Evolutionary conservation across 2,797 vertebrate genomes (phyloP), one percentile per base, ranked within the genome.

Genomic region (Myotis planiceps): DNA sequence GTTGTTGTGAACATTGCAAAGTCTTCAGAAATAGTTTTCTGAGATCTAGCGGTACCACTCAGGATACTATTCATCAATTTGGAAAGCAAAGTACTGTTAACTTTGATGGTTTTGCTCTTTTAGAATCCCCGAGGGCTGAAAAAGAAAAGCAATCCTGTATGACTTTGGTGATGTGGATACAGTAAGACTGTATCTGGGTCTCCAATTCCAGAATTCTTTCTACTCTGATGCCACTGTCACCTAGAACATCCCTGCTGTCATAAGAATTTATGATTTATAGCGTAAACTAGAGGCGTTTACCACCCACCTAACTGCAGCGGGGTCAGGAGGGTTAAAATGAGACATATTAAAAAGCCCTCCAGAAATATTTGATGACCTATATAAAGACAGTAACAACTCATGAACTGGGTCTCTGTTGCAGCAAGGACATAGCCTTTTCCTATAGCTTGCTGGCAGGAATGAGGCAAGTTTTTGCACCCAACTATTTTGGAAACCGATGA

Each of bases 281-380:
- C 87, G 74, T 89, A 86, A 94, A 90, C 78, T 34, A 13, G 9
- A 29, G 55, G 66, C 76, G 90, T 88, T 95, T 94, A 92, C 69
- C 90, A 90, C 60, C 75, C 72, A 92, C 39, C 78, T 72, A 32
- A 80, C 75, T 81, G 3, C n/a, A 88, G 37, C 10, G 4, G 65
- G 88, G 51, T 92, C 78, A 92, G 32, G 45, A 91, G 66, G 88
- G 90, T 96, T 95, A 96, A 96, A 97, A 65, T 66, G 65, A 89
- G 79, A 79, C 65, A 69, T 63, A 95, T 90, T 89, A 60, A 87
- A 65, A 97, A 93, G 51, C 37, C 65, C 42, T 92, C 65, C 16
- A 79, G 93, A 93, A 88, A 85, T 85, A 78, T 84, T 90, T 95
- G 84, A 90, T 94, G 65, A 90, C 94, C 58, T 60, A 14, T 63